phyloP scores from a whole-genome alignment of 2,888 invertebrate species.

The Sipha maydis region DNA sequence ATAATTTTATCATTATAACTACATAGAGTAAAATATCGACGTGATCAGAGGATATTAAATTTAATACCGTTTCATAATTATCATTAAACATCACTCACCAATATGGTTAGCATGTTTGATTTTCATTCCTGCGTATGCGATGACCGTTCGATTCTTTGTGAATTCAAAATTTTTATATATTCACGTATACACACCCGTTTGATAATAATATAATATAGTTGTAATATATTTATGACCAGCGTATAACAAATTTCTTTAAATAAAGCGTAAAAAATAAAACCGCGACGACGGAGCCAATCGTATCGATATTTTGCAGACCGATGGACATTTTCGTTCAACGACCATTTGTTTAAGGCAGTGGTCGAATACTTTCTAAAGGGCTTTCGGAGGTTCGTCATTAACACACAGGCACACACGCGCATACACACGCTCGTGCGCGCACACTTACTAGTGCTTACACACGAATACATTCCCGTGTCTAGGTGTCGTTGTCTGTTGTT shows the following conservation, averaged over 20 bases:
- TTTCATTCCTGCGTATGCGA: constrained; percentile 37
- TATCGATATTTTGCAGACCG: not conserved
- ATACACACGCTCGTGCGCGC: not conserved
- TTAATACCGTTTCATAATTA: too few species aligned
- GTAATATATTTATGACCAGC: too few species aligned
- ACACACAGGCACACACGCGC: not conserved
- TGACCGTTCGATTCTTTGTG: too few species aligned
- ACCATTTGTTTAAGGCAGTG: constrained; percentile 18
- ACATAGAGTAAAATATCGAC: too few species aligned
- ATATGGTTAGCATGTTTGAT: constrained; percentile 38
- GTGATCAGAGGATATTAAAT: too few species aligned
- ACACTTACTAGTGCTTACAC: too few species aligned
- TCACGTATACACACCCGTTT: too few species aligned
- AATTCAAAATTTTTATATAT: too few species aligned
- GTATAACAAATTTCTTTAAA: too few species aligned
- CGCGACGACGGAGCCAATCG: not conserved
- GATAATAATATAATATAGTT: too few species aligned
- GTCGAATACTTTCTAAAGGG: not conserved
- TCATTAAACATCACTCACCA: constrained; percentile 14
- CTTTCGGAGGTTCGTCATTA: not conserved
- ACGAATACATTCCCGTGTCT: not conserved
- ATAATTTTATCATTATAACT: too few species aligned
- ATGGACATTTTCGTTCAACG: constrained; percentile 28
- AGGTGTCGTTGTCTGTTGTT: not conserved
- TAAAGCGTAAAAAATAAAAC: too few species aligned